Evolutionary conservation across 2,113 vertebrate genomes (phyloP).

Genomic region (Amphiprion ocellaris): DNA sequence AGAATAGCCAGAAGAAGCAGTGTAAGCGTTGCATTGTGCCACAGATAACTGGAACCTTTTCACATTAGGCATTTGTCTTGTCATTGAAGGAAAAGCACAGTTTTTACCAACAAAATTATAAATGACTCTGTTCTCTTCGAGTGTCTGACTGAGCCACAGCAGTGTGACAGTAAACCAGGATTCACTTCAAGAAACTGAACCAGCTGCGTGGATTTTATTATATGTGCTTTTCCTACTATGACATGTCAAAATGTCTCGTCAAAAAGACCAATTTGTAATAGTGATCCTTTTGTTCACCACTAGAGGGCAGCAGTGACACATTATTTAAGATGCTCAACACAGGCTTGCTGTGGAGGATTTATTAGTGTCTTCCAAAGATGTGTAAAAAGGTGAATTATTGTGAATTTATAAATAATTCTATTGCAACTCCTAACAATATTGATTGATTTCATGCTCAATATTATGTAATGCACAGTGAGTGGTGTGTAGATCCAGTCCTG

Average conservation of each 20-base stretch:
- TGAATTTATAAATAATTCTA: no score
- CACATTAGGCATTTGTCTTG: neutral
- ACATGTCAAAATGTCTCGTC: neutral
- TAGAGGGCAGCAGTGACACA: slow-evolving; percentile 55
- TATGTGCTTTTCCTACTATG: neutral
- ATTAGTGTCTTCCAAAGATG: neutral
- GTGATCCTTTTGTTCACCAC: slow-evolving; percentile 21
- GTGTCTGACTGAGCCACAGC: neutral
- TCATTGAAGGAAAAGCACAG: neutral
- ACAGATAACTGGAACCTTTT: neutral
- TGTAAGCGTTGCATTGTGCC: neutral
- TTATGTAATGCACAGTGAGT: neutral
- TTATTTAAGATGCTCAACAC: neutral
- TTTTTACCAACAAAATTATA: neutral
- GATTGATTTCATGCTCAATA: neutral
- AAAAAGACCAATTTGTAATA: neutral
- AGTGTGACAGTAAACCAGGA: neutral
- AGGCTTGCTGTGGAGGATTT: neutral
- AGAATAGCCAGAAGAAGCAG: neutral
- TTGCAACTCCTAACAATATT: neutral
- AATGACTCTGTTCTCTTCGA: neutral
- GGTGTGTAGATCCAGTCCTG: neutral
- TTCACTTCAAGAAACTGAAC: neutral
- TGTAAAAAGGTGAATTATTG: no score
- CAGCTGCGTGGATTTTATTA: neutral